Evolutionary conservation across 1,140 invertebrate species (phyloP).

Genomic region (Papilio aristodemus): DNA sequence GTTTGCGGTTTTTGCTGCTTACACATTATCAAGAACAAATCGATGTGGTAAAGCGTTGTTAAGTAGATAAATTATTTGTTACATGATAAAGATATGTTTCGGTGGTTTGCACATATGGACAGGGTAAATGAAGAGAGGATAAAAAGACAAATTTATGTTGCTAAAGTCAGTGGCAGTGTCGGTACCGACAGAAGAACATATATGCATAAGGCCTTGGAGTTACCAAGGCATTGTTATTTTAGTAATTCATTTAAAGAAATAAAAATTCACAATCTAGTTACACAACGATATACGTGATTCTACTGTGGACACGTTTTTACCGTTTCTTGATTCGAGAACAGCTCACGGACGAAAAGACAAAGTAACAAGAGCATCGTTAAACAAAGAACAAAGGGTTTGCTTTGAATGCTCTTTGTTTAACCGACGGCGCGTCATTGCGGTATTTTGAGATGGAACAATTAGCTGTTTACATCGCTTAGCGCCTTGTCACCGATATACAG

Average conservation of each 20-base stretch:
- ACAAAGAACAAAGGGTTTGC: slow-evolving; percentile 15
- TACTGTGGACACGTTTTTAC: not conserved
- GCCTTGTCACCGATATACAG: slow-evolving; percentile 4
- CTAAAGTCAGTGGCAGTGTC: no score
- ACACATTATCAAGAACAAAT: not conserved
- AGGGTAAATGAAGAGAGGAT: no score
- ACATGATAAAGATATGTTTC: no score
- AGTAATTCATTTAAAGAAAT: no score
- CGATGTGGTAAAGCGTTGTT: not conserved
- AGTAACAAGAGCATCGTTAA: slow-evolving; percentile 13
- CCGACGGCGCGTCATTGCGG: slow-evolving; percentile 16
- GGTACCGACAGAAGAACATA: no score
- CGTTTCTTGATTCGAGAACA: no score
- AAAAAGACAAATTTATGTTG: no score
- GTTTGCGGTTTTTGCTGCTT: no score
- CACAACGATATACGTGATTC: not conserved
- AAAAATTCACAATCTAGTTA: not conserved
- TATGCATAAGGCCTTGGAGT: no score
- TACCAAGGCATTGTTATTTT: no score
- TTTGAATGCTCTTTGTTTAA: slow-evolving; percentile 24
- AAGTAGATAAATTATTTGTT: not conserved
- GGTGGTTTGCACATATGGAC: no score
- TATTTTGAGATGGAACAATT: slow-evolving; percentile 25
- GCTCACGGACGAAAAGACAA: no score
- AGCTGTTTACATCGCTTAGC: slow-evolving; percentile 17